Evolutionary conservation across 53 echinoderm and acorn worm species (phyloP).

Genomic region (Arbacia lixula): DNA sequence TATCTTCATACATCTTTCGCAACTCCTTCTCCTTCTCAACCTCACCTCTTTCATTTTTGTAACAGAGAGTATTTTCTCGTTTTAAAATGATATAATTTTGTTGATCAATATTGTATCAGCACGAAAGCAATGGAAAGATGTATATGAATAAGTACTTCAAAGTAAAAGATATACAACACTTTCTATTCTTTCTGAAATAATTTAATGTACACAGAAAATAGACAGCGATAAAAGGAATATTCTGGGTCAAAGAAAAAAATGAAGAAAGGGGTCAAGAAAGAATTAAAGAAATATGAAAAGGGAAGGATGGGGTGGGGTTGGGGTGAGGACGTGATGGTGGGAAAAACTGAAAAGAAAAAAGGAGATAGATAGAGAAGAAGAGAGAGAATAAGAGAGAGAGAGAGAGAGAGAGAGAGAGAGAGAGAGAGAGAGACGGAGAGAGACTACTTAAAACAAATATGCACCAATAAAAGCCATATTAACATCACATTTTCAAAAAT

Average conservation of each 20-base stretch:
- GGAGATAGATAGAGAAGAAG: background rate
- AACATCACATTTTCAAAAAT: no score
- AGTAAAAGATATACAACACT: no score
- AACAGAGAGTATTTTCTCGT: no score
- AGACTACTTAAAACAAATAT: no score
- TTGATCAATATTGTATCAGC: no score
- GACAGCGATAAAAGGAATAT: no score
- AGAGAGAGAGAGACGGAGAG: background rate
- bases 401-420: slow-evolving; percentile 6
- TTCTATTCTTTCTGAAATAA: no score
- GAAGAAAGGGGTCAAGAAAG: background rate
- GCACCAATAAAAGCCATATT: no score
- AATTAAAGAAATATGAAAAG: background rate
- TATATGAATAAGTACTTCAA: no score
- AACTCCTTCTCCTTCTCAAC: background rate
- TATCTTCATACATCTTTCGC: background rate
- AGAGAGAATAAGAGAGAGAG: background rate
- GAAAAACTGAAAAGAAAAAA: background rate
- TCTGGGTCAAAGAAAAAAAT: background rate
- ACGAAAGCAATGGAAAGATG: no score
- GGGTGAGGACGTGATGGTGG: background rate
- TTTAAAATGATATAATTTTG: no score
- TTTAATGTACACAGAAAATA: no score
- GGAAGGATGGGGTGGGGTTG: background rate
- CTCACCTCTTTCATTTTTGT: background rate